These are phyloP conservation scores for Lacerta agilis DNA, from an alignment of 2,797 vertebrate genomes.

Conservation along the genomic window DNA sequence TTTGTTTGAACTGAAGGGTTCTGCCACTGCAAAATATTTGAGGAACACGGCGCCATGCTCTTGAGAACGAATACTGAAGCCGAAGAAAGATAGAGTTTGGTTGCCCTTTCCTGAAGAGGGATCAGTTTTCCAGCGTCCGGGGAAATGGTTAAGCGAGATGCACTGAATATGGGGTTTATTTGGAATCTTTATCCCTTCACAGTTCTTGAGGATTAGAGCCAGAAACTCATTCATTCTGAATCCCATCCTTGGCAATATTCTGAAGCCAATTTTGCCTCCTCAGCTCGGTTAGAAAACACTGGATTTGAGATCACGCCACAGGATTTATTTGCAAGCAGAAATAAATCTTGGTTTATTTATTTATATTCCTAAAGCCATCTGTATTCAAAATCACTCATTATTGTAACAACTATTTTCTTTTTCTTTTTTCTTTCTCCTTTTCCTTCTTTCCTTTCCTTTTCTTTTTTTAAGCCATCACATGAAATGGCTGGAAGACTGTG, in stretches of 20 bases:
- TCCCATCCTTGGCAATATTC: conserved; percentile 34
- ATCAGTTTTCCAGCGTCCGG: conserved; percentile 26
- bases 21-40: no score
- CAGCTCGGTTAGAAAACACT: conserved; percentile 63
- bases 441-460: no score
- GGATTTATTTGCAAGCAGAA: conserved; percentile 70
- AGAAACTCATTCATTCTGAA: conserved; percentile 68
- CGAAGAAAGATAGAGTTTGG: no score
- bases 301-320: conserved; percentile 65
- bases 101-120: conserved; percentile 29
- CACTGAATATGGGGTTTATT: conserved; percentile 60
- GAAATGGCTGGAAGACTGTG: conserved; percentile 70
- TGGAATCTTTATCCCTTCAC: conserved; percentile 57
- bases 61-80: no score
- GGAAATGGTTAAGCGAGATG: conserved; percentile 46
- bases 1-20: no score
- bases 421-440: conserved; percentile 39
- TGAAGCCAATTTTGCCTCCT: conserved; percentile 63
- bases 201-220: conserved; percentile 65
- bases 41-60: no score
- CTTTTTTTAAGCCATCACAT: conserved; percentile 52
- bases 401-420: conserved; percentile 56
- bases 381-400: conserved; percentile 54
- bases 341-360: conserved; percentile 66
- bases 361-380: conserved; percentile 54